These are phyloP conservation scores for Seriola dumerili DNA, from an alignment of 2,113 vertebrate species.

Conservation along the genomic window DNA sequence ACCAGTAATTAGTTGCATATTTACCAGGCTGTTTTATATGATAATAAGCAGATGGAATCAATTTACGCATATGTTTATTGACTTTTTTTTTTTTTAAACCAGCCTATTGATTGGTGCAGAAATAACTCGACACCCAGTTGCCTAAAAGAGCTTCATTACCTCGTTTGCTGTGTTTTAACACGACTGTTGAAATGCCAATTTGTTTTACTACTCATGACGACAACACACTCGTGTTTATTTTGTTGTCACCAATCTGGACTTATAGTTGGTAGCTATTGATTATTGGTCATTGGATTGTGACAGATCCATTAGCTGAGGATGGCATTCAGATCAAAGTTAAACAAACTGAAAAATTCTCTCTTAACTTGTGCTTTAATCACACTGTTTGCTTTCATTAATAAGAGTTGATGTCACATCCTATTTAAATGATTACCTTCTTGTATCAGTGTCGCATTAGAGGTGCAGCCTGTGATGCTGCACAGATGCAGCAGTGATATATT, in stretches of 20 bases:
- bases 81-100: conserved; percentile 65
- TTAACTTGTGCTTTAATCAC: conserved; percentile 8
- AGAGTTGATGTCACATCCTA: conserved; percentile 2
- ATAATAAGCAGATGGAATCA: conserved; percentile 85
- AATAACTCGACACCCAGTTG: conserved; percentile 72
- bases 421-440: conserved; percentile 25
- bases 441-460: conserved; percentile 14
- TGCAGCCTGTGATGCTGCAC: not conserved
- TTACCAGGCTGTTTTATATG: conserved; percentile 87
- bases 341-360: conserved; percentile 53
- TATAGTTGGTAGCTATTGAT: conserved; percentile 60
- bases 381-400: conserved; percentile 65
- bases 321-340: conserved; percentile 61
- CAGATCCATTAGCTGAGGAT: conserved; percentile 41
- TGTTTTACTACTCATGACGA: conserved; percentile 27
- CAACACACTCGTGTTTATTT: conserved; percentile 32
- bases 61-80: conserved; percentile 88
- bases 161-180: conserved; percentile 57
- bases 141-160: conserved; percentile 75
- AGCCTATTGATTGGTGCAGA: conserved; percentile 78
- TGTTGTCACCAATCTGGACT: conserved; percentile 20
- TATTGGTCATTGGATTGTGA: conserved; percentile 52
- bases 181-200: conserved; percentile 64
- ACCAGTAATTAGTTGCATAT: conserved; percentile 82
- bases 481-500: not conserved